phyloP scores from a whole-genome alignment of 2,888 invertebrate genomes.

The Campopleginae sp. region DNA sequence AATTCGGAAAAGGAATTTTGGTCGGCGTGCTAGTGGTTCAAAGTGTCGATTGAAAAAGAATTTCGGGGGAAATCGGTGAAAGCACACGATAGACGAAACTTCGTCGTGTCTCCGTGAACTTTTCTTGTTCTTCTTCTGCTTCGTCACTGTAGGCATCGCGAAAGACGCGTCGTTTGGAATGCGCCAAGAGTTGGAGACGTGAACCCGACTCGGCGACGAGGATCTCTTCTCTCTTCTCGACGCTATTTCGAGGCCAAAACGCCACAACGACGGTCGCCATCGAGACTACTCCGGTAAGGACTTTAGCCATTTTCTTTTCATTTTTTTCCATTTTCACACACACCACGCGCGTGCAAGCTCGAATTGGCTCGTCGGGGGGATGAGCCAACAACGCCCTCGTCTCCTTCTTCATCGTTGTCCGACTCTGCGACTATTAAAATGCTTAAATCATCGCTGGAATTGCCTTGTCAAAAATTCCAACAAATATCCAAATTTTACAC shows the following conservation, averaged over 20 bases:
- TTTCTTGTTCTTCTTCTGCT: conserved; percentile 43
- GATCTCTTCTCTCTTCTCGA: conserved; percentile 61
- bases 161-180: conserved; percentile 62
- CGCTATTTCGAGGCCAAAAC: conserved; percentile 78
- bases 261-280: conserved; percentile 56
- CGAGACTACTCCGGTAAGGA: conserved; percentile 53
- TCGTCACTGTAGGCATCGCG: conserved; percentile 55
- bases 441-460: conserved; percentile 27
- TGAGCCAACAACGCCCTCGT: conserved; percentile 27
- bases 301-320: conserved; percentile 22
- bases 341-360: conserved; percentile 36
- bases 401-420: conserved; percentile 27
- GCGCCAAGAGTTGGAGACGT: conserved; percentile 64
- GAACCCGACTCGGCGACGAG: conserved; percentile 68
- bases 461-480: background rate
- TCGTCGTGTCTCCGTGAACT: conserved; percentile 43
- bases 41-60: conserved; percentile 46
- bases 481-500: background rate
- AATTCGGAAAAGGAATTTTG: conserved; percentile 27
- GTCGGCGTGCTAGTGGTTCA: conserved; percentile 43
- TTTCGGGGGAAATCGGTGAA: conserved; percentile 44
- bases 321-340: conserved; percentile 40
- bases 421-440: conserved; percentile 17
- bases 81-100: conserved; percentile 56
- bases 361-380: conserved; percentile 55